phyloP scores from a whole-genome alignment of 2,797 vertebrate species.

The Lindbergichthys nudifrons region DNA sequence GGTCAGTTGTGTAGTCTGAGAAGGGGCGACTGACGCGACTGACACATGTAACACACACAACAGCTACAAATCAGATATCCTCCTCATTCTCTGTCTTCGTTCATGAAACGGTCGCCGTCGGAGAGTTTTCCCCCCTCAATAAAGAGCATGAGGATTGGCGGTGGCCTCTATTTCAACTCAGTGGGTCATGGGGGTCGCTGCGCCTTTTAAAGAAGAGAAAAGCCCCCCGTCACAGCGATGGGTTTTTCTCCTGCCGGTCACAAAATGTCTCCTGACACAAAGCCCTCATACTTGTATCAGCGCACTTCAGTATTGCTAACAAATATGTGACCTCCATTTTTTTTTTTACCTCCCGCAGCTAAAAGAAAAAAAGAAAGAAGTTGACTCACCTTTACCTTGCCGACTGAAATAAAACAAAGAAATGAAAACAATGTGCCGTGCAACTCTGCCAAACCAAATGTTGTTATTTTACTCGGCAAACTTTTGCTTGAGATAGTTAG shows the following conservation, averaged over 20 bases:
- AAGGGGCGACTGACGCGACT: conserved; percentile 19
- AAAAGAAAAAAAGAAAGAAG: conserved; percentile 51
- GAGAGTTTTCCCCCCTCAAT: conserved; percentile 1
- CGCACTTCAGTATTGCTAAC: conserved; percentile 61
- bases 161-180: conserved; percentile 82
- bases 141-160: conserved; percentile 40
- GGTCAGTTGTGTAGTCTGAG: conserved; percentile 62
- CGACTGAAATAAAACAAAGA: conserved; percentile 70
- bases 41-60: not conserved
- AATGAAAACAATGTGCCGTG: conserved; percentile 65
- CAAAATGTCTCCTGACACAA: conserved; percentile 78
- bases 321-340: conserved; percentile 75
- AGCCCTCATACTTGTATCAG: conserved; percentile 63
- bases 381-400: conserved; percentile 67
- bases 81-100: conserved; percentile 14
- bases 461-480: conserved; percentile 38
- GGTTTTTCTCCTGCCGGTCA: conserved; percentile 68
- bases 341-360: conserved; percentile 54
- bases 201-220: conserved; percentile 76
- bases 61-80: conserved; percentile 15
- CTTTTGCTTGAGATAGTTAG: conserved; percentile 63
- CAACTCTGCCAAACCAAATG: conserved; percentile 59
- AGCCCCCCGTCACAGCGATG: conserved; percentile 64
- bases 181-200: conserved; percentile 72
- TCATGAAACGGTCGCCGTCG: conserved; percentile 24